A percentile compares a stretch with the other conserved stretches of the same genome.
These are phyloP conservation scores for Podarcis siculus DNA, from an alignment of 2,797 vertebrate genomes.

Conservation along the genomic window DNA sequence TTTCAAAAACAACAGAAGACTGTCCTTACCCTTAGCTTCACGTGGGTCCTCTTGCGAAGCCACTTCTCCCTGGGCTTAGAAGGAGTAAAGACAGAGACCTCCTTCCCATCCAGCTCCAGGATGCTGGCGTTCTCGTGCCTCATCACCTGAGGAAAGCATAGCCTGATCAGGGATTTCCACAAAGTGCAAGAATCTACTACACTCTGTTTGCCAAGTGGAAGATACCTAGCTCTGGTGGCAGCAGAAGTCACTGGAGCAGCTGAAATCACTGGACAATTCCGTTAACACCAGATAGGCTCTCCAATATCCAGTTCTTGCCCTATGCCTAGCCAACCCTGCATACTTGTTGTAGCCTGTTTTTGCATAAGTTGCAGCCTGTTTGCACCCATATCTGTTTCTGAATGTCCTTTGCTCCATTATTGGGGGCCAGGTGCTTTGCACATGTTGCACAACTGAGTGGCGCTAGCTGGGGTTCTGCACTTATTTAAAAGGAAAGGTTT, in stretches of 20 bases:
- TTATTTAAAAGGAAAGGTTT: background rate
- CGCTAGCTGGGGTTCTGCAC: background rate
- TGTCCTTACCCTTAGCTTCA: constrained; percentile 91
- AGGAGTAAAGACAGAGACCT: constrained; percentile 95
- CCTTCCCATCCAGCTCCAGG: constrained; percentile 95
- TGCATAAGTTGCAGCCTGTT: too few species aligned
- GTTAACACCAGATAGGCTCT: too few species aligned
- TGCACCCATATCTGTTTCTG: too few species aligned
- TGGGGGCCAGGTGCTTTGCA: background rate
- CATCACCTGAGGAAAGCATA: constrained; percentile 85
- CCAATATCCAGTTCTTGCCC: too few species aligned
- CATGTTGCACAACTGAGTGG: background rate
- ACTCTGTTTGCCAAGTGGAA: too few species aligned
- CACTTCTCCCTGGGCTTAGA: constrained; percentile 98
- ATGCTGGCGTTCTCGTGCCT: constrained; percentile 94
- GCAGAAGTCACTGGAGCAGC: too few species aligned
- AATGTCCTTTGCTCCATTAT: too few species aligned
- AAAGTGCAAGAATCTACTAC: background rate
- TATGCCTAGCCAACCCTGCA: too few species aligned
- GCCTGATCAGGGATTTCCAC: background rate
- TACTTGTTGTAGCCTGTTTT: too few species aligned
- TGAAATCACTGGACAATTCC: too few species aligned
- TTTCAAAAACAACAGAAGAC: accelerated
- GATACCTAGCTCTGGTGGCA: too few species aligned
- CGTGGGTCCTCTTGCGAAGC: constrained; percentile 95